phyloP scores from a whole-genome alignment of 1,140 invertebrate species.

The Uloborus diversus region DNA sequence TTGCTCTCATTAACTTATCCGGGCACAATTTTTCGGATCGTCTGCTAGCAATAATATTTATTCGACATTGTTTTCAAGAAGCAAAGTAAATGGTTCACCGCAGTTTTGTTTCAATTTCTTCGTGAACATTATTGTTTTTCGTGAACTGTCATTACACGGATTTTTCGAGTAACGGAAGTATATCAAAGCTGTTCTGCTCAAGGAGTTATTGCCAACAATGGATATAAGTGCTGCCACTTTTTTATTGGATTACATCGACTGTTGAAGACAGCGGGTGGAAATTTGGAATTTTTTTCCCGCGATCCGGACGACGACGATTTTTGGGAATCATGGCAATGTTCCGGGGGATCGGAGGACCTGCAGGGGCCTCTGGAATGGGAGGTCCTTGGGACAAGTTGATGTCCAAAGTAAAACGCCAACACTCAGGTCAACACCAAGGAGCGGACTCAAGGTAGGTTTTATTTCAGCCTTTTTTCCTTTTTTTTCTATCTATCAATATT shows the following conservation, averaged over 20 bases:
- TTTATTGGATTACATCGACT: neutral
- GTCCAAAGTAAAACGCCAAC: conserved; percentile 67
- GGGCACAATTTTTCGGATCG: conserved; percentile 24
- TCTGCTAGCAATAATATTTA: neutral
- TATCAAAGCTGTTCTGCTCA: too few relatives aligned
- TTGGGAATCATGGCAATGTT: conserved; percentile 25
- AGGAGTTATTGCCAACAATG: neutral
- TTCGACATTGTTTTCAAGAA: neutral
- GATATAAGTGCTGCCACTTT: neutral
- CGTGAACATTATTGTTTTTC: neutral
- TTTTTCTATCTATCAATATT: too few relatives aligned
- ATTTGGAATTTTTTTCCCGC: too few relatives aligned
- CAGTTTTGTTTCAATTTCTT: neutral
- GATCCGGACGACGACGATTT: neutral
- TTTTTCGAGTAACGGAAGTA: too few relatives aligned
- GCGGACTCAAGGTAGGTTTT: conserved; percentile 43
- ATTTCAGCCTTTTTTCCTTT: too few relatives aligned
- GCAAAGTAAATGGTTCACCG: neutral
- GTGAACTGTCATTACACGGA: neutral
- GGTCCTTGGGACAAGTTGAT: conserved; percentile 58
- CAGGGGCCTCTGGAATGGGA: conserved; percentile 44
- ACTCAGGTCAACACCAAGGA: conserved; percentile 16
- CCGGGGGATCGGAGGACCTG: conserved; percentile 6
- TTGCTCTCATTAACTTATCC: neutral
- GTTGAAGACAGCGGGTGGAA: neutral